Conservation (phyloP, 2,113 vertebrate genomes). For the Polypterus senegalus region DNA sequence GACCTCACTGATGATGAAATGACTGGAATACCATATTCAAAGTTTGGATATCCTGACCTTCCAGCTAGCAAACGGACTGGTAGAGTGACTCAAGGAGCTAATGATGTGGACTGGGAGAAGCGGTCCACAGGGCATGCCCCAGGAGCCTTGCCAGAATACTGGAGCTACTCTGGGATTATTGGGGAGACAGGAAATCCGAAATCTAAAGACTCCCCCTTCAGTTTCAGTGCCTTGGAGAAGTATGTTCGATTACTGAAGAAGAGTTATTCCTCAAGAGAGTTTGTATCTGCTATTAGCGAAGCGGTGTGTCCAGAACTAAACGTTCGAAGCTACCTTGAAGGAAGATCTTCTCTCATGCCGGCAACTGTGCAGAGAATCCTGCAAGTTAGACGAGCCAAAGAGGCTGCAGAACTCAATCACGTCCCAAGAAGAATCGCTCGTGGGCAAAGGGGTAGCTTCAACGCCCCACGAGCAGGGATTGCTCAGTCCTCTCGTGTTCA, state of each 20-base stretch:
- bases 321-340: constrained; percentile 50
- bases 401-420: constrained; percentile 28
- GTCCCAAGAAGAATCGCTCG: too few species aligned
- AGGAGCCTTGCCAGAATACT: constrained; percentile 2
- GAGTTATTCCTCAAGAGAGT: constrained; percentile 22
- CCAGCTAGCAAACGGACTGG: constrained; percentile 16
- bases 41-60: constrained; percentile 9
- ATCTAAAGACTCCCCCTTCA: constrained; percentile 28
- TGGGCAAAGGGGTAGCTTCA: too few species aligned
- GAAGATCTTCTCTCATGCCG: constrained; percentile 45
- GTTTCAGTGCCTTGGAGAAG: constrained; percentile 39
- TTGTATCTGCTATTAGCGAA: constrained; percentile 37
- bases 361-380: constrained; percentile 41
- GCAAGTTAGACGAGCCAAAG: constrained; percentile 32
- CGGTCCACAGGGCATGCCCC: constrained; percentile 6
- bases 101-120: constrained; percentile 17
- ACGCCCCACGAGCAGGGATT: too few species aligned
- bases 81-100: constrained; percentile 18
- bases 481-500: too few species aligned
- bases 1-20: constrained; percentile 48
- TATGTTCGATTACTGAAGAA: constrained; percentile 28
- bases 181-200: constrained; percentile 18
- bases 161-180: constrained; percentile 26
- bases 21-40: constrained; percentile 31
- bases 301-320: constrained; percentile 45